A percentile compares a stretch with the other conserved stretches of the same genome.
Conservation (phyloP, 1,140 invertebrate species). For the Rhysida immarginata region DNA sequence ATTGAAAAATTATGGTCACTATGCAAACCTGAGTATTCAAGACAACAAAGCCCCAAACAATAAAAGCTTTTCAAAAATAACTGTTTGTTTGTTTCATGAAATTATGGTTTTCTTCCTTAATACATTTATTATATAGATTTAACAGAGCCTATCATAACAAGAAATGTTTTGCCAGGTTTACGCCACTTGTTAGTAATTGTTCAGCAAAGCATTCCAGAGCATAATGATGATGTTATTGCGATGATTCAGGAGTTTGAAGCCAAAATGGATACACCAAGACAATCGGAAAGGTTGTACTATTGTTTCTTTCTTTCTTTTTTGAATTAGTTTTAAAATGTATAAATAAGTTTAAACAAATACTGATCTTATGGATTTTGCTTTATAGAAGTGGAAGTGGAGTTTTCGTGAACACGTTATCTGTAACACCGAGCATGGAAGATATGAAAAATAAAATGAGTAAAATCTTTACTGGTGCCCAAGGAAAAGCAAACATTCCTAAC, state of each 20-base stretch:
- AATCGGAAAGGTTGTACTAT: conserved; percentile 16
- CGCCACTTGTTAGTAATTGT: conserved; percentile 28
- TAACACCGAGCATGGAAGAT: conserved; percentile 43
- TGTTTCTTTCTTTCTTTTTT: too few species aligned
- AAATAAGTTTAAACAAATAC: conserved; percentile 3
- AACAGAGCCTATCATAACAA: too few species aligned
- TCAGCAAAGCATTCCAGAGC: conserved; percentile 26
- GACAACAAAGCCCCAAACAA: too few species aligned
- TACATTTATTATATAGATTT: too few species aligned
- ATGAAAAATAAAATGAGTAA: conserved; percentile 42
- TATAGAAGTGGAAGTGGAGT: conserved; percentile 24
- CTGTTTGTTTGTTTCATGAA: too few species aligned
- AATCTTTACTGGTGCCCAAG: conserved; percentile 33
- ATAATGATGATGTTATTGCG: conserved; percentile 26
- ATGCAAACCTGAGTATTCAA: too few species aligned
- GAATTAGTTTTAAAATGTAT: too few species aligned
- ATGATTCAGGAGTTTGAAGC: conserved; percentile 32
- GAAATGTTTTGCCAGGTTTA: conserved; percentile 30
- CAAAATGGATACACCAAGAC: conserved; percentile 24
- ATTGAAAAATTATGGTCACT: too few species aligned
- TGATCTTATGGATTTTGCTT: too few species aligned
- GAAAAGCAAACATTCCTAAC: conserved; percentile 14
- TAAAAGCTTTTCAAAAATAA: too few species aligned
- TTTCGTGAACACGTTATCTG: conserved; percentile 29
- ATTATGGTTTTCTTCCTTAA: too few species aligned